Evolutionary conservation across 2,797 vertebrate genomes (phyloP).

Genomic region (Neopelma chrysocephalum): DNA sequence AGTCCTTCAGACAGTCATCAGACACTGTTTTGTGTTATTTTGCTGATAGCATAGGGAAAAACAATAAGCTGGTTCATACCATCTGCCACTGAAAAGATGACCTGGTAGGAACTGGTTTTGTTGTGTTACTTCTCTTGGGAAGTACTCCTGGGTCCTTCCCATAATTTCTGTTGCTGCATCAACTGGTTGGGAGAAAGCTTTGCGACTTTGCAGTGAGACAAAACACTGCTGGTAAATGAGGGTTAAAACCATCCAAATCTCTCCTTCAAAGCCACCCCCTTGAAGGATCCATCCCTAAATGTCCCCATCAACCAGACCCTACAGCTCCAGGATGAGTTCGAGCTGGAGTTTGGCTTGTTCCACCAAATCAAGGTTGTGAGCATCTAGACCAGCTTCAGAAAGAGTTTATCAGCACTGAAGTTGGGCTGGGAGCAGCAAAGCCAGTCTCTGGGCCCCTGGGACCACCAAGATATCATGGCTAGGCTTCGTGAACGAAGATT

Average conservation of each 20-base stretch:
- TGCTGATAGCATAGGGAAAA: no score
- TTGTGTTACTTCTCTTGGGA: background rate
- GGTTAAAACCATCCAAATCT: background rate
- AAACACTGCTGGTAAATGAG: background rate
- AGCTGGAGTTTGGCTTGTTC: background rate
- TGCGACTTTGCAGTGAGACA: background rate
- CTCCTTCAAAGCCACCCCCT: background rate
- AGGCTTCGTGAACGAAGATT: no score
- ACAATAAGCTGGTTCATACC: background rate
- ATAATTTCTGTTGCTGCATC: background rate
- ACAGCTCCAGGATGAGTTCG: background rate
- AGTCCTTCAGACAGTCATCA: no score
- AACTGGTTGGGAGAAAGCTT: background rate
- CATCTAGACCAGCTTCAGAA: background rate
- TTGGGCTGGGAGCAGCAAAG: background rate
- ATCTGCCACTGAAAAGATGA: background rate
- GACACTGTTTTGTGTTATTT: no score
- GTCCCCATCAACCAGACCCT: background rate
- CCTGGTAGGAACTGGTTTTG: background rate
- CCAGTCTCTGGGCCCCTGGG: background rate
- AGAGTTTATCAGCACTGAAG: background rate
- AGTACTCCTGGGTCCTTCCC: background rate
- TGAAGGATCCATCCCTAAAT: background rate
- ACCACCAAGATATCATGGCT: no score
- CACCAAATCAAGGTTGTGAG: background rate